These are phyloP conservation scores for Palythoa heliodiscus DNA, from an alignment of 92 coral and sea anemone species.

Conservation along the genomic window DNA sequence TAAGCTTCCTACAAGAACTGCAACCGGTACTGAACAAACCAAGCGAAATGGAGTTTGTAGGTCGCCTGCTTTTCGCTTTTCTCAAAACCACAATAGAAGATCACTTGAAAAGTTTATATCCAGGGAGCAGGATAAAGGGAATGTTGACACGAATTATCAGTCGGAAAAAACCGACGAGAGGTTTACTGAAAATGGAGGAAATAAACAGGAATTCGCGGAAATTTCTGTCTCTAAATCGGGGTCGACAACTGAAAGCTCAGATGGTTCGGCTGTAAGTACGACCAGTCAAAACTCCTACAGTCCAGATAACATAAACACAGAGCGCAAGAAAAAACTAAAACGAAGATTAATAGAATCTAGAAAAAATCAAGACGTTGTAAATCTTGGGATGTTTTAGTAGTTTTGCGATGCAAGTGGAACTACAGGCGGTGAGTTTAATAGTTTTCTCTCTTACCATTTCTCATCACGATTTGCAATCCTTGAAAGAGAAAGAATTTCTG, in stretches of 20 bases:
- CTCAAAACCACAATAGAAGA: not conserved
- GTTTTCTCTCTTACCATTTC: not conserved
- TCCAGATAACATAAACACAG: conserved; percentile 50
- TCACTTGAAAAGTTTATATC: not conserved
- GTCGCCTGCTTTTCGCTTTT: conserved; percentile 19
- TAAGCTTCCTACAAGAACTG: not conserved
- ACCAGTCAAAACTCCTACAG: not conserved
- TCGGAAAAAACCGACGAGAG: not conserved
- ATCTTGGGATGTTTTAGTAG: conserved; percentile 74
- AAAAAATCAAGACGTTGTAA: conserved; percentile 73
- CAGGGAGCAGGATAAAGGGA: not conserved
- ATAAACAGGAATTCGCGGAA: not conserved
- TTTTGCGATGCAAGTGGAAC: not conserved
- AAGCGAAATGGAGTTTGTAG: conserved; percentile 27
- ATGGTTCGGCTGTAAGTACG: conserved; percentile 49
- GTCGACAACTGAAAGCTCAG: conserved; percentile 55
- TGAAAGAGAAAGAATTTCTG: not conserved
- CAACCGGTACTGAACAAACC: not conserved
- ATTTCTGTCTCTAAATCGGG: conserved; percentile 14
- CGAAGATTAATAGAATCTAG: conserved; percentile 68
- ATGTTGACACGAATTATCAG: not conserved
- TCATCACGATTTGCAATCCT: not conserved
- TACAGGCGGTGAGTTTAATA: too few species aligned
- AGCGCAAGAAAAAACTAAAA: conserved; percentile 63
- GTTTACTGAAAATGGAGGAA: not conserved